Evolutionary conservation across 2,888 invertebrate genomes (phyloP).

Genomic region (Sipunculus nudus): DNA sequence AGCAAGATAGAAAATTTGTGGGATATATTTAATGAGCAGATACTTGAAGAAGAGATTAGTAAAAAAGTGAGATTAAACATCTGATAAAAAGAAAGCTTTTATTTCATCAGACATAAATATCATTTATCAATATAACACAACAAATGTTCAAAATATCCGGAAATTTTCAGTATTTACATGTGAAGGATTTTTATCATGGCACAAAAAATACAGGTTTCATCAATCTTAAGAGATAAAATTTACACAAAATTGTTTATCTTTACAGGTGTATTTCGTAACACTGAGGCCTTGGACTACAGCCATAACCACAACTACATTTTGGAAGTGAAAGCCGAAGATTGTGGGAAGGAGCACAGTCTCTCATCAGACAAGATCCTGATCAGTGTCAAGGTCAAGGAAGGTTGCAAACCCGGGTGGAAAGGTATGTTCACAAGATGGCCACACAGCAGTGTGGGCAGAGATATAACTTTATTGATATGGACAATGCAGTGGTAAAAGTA

Average conservation of each 20-base stretch:
- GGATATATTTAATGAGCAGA: too few species aligned
- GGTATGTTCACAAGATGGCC: constrained; percentile 70
- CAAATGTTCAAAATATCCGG: too few species aligned
- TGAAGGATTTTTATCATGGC: too few species aligned
- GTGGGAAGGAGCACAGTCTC: constrained; percentile 89
- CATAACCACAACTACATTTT: constrained; percentile 94
- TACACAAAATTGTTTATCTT: constrained; percentile 1
- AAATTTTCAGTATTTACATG: too few species aligned
- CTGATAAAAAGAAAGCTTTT: too few species aligned
- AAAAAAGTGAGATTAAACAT: too few species aligned
- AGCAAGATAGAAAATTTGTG: too few species aligned
- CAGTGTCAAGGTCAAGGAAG: constrained; percentile 89
- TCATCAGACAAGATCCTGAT: constrained; percentile 85
- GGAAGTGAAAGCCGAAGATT: constrained; percentile 96
- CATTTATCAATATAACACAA: too few species aligned
- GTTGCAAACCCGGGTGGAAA: constrained; percentile 82
- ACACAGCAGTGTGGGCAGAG: neutral
- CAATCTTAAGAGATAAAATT: neutral
- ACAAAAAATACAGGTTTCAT: neutral
- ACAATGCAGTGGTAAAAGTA: too few species aligned
- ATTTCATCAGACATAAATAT: too few species aligned
- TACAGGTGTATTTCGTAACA: constrained; percentile 83
- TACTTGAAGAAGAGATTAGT: too few species aligned
- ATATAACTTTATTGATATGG: too few species aligned
- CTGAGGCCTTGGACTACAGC: constrained; percentile 90